Conservation (phyloP, 2,113 vertebrate genomes). For the Pseudopipra pipra region DNA sequence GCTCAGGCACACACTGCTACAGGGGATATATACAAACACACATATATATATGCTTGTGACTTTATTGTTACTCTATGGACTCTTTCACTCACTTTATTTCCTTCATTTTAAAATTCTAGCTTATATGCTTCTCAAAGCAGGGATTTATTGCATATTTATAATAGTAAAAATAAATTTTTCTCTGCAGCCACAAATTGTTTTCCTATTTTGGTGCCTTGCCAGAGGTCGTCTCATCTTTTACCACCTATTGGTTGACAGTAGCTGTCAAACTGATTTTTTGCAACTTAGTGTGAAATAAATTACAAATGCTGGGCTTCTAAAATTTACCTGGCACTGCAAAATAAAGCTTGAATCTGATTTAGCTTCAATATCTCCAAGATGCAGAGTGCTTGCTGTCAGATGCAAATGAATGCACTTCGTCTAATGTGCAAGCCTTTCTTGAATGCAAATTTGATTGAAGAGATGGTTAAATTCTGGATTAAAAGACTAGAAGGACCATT, state of each 20-base stretch:
- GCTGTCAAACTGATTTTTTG: not conserved
- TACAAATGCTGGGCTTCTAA: not conserved
- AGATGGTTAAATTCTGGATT: not conserved
- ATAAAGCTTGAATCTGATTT: not conserved
- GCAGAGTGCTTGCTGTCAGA: not conserved
- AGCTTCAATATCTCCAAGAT: not conserved
- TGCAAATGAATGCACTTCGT: not conserved
- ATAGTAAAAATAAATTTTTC: not conserved
- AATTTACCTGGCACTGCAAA: conserved; percentile 3
- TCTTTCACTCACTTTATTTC: not conserved
- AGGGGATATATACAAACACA: not conserved
- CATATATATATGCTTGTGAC: not conserved
- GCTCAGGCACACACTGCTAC: not conserved
- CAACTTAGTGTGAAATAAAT: not conserved
- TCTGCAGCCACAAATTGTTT: not conserved
- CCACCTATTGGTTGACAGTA: not conserved
- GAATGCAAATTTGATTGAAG: conserved; percentile 7
- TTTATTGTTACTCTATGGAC: not conserved
- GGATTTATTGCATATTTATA: not conserved
- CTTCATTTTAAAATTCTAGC: not conserved
- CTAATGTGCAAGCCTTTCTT: not conserved
- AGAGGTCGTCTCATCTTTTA: not conserved
- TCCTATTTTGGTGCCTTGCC: not conserved
- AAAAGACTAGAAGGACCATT: not conserved
- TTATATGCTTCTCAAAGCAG: not conserved